A percentile compares a stretch with the other conserved stretches of the same genome.
These are phyloP conservation scores for Pachycephus smyrnensis DNA, from an alignment of 2,888 invertebrate species.

Conservation along the genomic window DNA sequence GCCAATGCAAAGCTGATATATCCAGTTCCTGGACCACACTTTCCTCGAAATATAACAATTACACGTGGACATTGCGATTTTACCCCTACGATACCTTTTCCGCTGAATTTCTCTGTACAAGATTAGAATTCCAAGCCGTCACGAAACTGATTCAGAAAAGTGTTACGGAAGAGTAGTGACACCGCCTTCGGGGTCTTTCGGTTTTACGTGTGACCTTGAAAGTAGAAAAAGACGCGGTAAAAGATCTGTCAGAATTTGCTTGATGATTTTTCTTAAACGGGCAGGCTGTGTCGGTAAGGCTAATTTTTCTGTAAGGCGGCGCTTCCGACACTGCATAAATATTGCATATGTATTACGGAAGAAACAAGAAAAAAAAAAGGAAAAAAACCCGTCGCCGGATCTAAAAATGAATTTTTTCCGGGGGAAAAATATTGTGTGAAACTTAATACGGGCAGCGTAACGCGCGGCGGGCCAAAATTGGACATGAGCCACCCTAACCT, in stretches of 20 bases:
- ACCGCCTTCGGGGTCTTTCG: background rate
- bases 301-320: background rate
- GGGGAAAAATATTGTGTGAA: constrained; percentile 65
- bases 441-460: constrained; percentile 64
- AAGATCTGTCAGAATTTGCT: background rate
- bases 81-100: background rate
- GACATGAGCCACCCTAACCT: constrained; percentile 66
- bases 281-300: background rate
- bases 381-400: background rate
- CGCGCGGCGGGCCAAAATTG: constrained; percentile 65
- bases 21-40: background rate
- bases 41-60: background rate
- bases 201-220: background rate
- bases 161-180: background rate
- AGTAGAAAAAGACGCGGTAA: background rate
- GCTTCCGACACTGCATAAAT: background rate
- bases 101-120: background rate
- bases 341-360: background rate
- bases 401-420: constrained; percentile 49
- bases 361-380: background rate
- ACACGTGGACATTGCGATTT: background rate
- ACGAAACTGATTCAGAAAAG: background rate
- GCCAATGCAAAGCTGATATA: background rate
- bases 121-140: background rate
- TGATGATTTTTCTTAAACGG: background rate